A percentile compares a stretch with the other conserved stretches of the same genome.
Conservation (phyloP, 1,140 invertebrate species). For the Colletes gigas region DNA sequence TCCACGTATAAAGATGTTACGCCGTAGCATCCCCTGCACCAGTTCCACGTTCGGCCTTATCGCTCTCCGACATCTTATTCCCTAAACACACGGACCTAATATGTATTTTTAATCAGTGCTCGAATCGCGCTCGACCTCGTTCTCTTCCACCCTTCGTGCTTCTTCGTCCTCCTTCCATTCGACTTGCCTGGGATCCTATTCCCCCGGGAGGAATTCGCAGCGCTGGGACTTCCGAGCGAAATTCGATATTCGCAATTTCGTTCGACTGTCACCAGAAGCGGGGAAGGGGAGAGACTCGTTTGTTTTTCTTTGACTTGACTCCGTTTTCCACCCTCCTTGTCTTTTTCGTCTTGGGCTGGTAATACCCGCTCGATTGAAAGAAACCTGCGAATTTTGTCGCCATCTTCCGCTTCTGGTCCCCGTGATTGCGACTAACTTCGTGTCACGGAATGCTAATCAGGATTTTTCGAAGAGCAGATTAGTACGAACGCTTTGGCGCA, state of each 20-base stretch:
- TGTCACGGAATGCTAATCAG: background rate
- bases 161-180: constrained; percentile 33
- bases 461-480: too few relatives aligned
- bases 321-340: background rate
- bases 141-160: background rate
- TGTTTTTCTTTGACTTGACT: constrained; percentile 39
- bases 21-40: background rate
- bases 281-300: constrained; percentile 40
- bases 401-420: background rate
- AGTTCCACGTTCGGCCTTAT: constrained; percentile 50
- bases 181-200: constrained; percentile 45
- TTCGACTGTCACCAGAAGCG: constrained; percentile 58
- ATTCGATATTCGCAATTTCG: constrained; percentile 68
- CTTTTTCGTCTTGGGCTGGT: background rate
- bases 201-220: constrained; percentile 57
- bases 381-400: constrained; percentile 10
- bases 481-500: too few relatives aligned
- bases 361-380: constrained; percentile 15
- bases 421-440: background rate
- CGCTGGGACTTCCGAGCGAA: constrained; percentile 47
- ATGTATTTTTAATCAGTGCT: constrained; percentile 74
- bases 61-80: constrained; percentile 53
- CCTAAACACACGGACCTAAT: constrained; percentile 62
- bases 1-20: constrained; percentile 29
- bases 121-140: constrained; percentile 47